Base-by-base conservation (phyloP, 1,140 invertebrate genomes). In the Anastatus disparis region DNA sequence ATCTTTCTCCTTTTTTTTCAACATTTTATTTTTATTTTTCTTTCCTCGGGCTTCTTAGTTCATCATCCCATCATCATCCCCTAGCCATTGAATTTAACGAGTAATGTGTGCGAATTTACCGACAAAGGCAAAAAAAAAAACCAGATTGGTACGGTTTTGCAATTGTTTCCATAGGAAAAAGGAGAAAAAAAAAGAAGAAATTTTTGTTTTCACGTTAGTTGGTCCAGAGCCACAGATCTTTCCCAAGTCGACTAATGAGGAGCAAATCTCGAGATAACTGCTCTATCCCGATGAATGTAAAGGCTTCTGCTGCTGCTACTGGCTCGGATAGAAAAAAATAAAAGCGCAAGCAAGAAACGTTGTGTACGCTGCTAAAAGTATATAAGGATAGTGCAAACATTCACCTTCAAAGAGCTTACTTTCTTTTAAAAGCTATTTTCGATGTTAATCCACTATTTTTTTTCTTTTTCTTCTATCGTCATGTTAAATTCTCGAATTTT, bases 211-310 rank as follows among this genome's bases (percentile, higher is more conserved):
- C 20, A 42, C 17, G 31, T 17, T 7, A 12, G 52, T 26, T 4
- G 15, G 15, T 20, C n/a, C 12, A 20, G 13, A n/a, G 42, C 40
- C 10, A 9, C 7, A 7, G 22, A 4, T 22, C 15, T 27, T 17
- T 27, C 27, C 13, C 10, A 2, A 17, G 22, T 27, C 56, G 20
- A 72, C 74, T 79, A 81, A 81, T 77, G 76, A 81, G 77, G 72
- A 78, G 76, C 74, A 79, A 81, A 81, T 79, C 76, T 79, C 72
- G 70, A 76, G 76, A 78, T 79, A 79, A 79, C 75, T 77, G 73
- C 72, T 69, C 74, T 75, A 72, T 73, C 74, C 71, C 73, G 69
- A 67, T 22, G 66, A 69, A 71, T 67, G 31, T 26, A 65, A 27
- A 46, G 61, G 53, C 61, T 55, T 20, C 27, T n/a, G n/a, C n/a